Evolutionary conservation across 2,888 invertebrate species (phyloP).

Genomic region (Lypha dubia): DNA sequence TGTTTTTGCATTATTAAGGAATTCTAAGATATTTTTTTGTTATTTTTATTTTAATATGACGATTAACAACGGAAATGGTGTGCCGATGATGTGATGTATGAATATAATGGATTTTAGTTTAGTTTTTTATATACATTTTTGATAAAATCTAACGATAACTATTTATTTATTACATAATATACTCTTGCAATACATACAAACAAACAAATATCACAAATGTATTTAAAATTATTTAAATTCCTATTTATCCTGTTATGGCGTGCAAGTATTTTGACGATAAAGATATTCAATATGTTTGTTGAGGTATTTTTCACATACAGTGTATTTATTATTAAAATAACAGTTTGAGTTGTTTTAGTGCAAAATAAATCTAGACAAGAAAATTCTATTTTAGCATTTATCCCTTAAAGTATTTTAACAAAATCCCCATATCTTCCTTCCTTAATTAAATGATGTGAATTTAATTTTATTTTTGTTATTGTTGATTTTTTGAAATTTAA

Average conservation of each 20-base stretch:
- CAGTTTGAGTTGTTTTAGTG: constrained; percentile 1
- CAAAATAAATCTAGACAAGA: neutral
- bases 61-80: constrained; percentile 3
- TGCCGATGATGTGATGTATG: constrained; percentile 39
- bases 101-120: constrained; percentile 11
- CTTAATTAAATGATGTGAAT: neutral
- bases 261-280: constrained; percentile 42
- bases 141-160: constrained; percentile 15
- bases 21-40: neutral
- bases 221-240: constrained; percentile 6
- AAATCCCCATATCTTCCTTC: neutral
- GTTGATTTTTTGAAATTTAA: neutral
- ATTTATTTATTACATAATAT: neutral
- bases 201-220: neutral
- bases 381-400: constrained; percentile 10
- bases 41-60: neutral
- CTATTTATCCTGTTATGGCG: constrained; percentile 13
- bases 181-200: neutral
- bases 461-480: neutral
- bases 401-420: neutral
- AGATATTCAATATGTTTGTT: neutral
- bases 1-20: constrained; percentile 51
- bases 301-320: constrained; percentile 29
- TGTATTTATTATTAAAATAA: constrained; percentile 1
- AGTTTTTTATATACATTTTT: constrained; percentile 16